Evolutionary conservation across 2,797 vertebrate species (phyloP), one percentile per base, ranked within the genome.

Genomic region (Macrochelys suwanniensis): DNA sequence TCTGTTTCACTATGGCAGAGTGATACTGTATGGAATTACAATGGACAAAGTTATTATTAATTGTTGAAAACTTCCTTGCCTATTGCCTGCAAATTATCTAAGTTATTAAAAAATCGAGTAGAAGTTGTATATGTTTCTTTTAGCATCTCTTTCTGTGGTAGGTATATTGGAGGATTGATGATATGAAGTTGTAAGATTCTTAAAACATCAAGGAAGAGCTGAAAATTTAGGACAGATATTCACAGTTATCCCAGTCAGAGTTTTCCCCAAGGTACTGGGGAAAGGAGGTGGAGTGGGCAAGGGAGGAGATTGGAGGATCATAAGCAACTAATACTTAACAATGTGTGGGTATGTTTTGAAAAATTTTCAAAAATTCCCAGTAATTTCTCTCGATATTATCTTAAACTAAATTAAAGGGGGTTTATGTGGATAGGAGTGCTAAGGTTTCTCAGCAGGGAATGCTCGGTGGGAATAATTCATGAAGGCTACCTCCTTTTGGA

Each of bases 371-470:
- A 71, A 76, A 26, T 28, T 16, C 45, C 26, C 47, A 49, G 26
- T 47, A 15, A 47, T 87, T 95, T 85, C 6, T 84, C 47, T 91
- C 54, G 15, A 12, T 83, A 12, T 15, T 45, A 3, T 17, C 19
- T 94, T 85, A n/a, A 6, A 4, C 26, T 82, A 37, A 82, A 4
- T 17, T 89, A 81, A 54, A 45, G 12, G 7, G 11, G 2, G 17
- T 1, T 0, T 68, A 13, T 89, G 80, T 88, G 16, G 68, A 13
- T 53, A 28, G 49, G 50, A n/a, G 21, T 33, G 6, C 17, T 11
- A 11, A 19, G 5, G 8, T 26, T 28, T 81, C 42, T 50, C 23
- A 28, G 31, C 4, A 6, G 0, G 1, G 5, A 11, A 28, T 26
- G 53, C 21, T 21, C 12, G 80, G 65, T 49, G 0, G 0, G 80